Percentiles rank a stretch among this genome's conserved stretches.
phyloP scores from a whole-genome alignment of 2,797 vertebrate genomes.

The Sebastes reedi region DNA sequence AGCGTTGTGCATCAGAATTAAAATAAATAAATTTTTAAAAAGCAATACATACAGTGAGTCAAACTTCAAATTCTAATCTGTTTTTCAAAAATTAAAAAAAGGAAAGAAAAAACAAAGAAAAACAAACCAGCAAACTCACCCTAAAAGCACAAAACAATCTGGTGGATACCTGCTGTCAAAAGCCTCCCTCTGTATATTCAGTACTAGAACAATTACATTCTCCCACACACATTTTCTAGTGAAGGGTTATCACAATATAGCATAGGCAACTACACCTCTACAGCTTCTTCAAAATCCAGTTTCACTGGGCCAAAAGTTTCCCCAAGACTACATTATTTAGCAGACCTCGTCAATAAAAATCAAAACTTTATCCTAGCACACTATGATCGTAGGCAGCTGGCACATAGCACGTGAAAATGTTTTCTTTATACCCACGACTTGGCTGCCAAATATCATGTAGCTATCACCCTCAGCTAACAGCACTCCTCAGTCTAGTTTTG shows the following conservation, averaged over 20 bases:
- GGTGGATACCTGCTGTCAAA: conserved; percentile 70
- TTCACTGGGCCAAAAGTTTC: conserved; percentile 67
- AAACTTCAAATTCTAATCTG: conserved; percentile 81
- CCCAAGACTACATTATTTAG: conserved; percentile 70
- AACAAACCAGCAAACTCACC: conserved; percentile 74
- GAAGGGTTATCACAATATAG: conserved; percentile 77
- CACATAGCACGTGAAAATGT: conserved; percentile 76
- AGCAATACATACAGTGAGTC: conserved; percentile 83
- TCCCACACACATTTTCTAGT: conserved; percentile 79
- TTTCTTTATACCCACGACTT: conserved; percentile 56
- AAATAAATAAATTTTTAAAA: conserved; percentile 83
- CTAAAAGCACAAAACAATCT: conserved; percentile 78
- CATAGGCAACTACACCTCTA: conserved; percentile 79
- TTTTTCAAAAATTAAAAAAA: conserved; percentile 56
- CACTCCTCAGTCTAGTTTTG: conserved; percentile 61
- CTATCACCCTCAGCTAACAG: conserved; percentile 64
- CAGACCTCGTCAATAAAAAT: conserved; percentile 63
- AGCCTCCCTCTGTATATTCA: conserved; percentile 65
- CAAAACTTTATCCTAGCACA: conserved; percentile 67
- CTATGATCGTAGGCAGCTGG: conserved; percentile 76
- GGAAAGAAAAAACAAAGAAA: background rate
- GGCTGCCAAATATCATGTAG: conserved; percentile 70
- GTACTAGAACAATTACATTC: conserved; percentile 79
- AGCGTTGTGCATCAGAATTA: conserved; percentile 80
- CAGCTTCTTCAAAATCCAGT: conserved; percentile 76